Percentiles rank a stretch among this genome's conserved stretches.
These are phyloP conservation scores for Pristionchus fissidentatus DNA, from an alignment of 2,888 invertebrate species.

Conservation along the genomic window DNA sequence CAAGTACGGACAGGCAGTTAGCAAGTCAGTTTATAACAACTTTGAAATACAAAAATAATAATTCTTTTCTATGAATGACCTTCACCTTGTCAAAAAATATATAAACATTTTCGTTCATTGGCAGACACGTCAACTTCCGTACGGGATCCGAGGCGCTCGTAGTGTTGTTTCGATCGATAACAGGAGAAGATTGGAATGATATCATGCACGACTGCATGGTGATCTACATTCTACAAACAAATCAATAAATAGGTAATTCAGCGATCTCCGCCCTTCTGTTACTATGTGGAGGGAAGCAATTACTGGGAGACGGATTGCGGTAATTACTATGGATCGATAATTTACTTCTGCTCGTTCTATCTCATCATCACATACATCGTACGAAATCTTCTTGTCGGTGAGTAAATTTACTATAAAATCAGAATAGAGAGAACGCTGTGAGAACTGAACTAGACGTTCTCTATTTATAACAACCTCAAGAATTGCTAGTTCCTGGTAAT, in stretches of 20 bases:
- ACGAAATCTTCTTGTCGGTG: constrained; percentile 95
- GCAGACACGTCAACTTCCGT: constrained; percentile 91
- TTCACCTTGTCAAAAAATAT: not conserved
- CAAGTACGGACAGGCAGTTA: constrained; percentile 96
- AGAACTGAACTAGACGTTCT: too few species aligned
- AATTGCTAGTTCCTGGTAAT: too few species aligned
- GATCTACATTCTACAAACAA: constrained; percentile 52
- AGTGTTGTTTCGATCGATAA: constrained; percentile 98
- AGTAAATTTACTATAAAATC: too few species aligned
- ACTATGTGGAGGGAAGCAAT: constrained; percentile 70
- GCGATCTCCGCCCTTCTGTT: constrained; percentile 83
- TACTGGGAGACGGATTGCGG: constrained; percentile 99
- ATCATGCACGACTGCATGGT: constrained; percentile 99
- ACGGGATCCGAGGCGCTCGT: constrained; percentile 93
- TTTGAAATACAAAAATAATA: not conserved
- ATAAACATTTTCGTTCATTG: not conserved
- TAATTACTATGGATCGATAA: constrained; percentile 94
- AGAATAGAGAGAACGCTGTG: not conserved
- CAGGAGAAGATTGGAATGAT: constrained; percentile 99
- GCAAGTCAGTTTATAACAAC: constrained; percentile 30
- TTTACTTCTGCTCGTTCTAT: constrained; percentile 99
- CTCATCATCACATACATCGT: constrained; percentile 99
- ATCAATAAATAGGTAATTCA: too few species aligned
- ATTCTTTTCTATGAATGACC: not conserved
- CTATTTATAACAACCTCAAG: too few species aligned